A percentile compares a stretch with the other conserved stretches of the same genome.
phyloP scores from a whole-genome alignment of 2,113 vertebrate genomes.

The Pollimyrus isidori region DNA sequence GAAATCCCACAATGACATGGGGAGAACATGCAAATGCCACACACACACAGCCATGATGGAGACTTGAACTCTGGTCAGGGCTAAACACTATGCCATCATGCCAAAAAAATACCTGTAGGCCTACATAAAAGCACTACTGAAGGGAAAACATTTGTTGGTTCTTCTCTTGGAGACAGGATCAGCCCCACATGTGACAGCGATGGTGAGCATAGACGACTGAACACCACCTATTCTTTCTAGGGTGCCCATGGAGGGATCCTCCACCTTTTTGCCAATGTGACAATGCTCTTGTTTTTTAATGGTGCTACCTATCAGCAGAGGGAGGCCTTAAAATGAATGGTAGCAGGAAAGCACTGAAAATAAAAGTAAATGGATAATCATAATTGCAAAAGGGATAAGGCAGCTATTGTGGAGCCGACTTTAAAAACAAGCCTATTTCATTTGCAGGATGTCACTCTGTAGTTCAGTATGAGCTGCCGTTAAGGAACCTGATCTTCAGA shows the following conservation, averaged over 20 bases:
- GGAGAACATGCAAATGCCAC: neutral
- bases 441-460: neutral
- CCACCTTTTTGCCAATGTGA: neutral
- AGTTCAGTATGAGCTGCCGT: neutral
- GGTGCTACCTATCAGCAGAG: neutral
- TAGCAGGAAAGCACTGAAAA: neutral
- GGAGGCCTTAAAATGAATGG: neutral
- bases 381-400: neutral
- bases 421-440: neutral
- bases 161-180: neutral
- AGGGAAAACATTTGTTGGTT: neutral
- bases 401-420: neutral
- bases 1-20: neutral
- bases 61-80: neutral
- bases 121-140: neutral
- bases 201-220: neutral
- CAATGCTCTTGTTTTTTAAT: neutral
- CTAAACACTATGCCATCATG: no score
- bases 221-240: neutral
- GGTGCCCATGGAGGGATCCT: no score
- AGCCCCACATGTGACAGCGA: neutral
- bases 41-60: neutral
- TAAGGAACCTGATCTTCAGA: neutral
- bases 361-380: neutral
- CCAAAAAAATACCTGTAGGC: neutral